A percentile compares a stretch with the other conserved stretches of the same genome.
These are phyloP conservation scores for Himalopsyche kuldschensis DNA, from an alignment of 2,888 invertebrate genomes.

Conservation along the genomic window DNA sequence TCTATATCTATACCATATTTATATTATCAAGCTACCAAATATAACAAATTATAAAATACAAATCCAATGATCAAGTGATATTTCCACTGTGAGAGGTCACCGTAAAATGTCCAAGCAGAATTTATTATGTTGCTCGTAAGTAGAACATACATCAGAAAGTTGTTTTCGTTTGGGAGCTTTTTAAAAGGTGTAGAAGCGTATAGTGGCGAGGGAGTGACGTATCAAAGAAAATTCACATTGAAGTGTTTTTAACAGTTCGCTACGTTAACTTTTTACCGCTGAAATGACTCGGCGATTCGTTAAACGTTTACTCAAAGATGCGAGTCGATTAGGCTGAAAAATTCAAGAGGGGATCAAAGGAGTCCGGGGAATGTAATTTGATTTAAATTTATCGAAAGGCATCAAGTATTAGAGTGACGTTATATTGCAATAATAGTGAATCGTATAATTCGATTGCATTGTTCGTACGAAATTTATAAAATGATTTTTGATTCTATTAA, in stretches of 20 bases:
- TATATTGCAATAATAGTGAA: neutral
- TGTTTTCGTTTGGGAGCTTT: constrained; percentile 17
- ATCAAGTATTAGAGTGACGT: neutral
- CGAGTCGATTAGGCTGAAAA: constrained; percentile 22
- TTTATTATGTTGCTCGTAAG: neutral
- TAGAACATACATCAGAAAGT: neutral
- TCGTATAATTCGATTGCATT: neutral
- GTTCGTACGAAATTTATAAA: no score
- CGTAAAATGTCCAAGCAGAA: neutral
- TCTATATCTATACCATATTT: no score
- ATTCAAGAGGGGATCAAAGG: constrained; percentile 7
- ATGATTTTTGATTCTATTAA: neutral
- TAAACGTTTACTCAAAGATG: constrained; percentile 18
- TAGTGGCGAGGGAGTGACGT: neutral
- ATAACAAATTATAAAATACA: no score
- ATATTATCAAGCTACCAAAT: no score
- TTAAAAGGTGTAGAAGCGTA: constrained; percentile 12
- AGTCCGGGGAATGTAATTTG: constrained; percentile 12
- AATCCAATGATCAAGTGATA: no score
- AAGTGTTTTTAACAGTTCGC: constrained; percentile 37
- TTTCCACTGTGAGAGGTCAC: no score
- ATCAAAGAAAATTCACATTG: neutral
- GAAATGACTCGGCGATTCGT: constrained; percentile 30
- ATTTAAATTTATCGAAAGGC: constrained; percentile 23
- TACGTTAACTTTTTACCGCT: constrained; percentile 31